Conservation (phyloP, 2,888 invertebrate species). For the Tortrix viridana region DNA sequence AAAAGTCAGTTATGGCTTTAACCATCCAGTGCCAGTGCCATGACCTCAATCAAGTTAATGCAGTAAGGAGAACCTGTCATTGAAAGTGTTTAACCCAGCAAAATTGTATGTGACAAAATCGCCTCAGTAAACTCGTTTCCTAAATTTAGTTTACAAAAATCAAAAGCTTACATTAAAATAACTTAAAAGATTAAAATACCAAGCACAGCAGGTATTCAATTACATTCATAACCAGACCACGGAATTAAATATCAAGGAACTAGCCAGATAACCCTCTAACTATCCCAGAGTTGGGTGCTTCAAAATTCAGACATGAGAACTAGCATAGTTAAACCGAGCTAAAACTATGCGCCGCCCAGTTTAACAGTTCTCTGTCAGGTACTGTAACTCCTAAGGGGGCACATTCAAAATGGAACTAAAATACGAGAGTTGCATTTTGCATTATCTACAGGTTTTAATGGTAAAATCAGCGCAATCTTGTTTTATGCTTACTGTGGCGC, state of each 20-base stretch:
- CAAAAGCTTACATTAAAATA: no score
- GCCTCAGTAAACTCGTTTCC: no score
- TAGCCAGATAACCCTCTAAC: slow-evolving; percentile 19
- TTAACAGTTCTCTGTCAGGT: slow-evolving; percentile 48
- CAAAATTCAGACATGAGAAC: slow-evolving; percentile 50
- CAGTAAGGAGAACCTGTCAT: no score
- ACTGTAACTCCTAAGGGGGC: slow-evolving; percentile 44
- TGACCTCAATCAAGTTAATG: no score
- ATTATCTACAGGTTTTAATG: neutral
- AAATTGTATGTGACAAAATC: no score
- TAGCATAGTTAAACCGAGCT: slow-evolving; percentile 49
- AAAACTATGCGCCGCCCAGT: slow-evolving; percentile 51
- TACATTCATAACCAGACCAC: slow-evolving; percentile 1
- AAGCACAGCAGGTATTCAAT: neutral
- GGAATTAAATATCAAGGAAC: slow-evolving; percentile 1
- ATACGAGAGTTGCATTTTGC: neutral
- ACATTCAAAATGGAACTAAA: slow-evolving; percentile 8
- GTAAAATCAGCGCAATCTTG: neutral
- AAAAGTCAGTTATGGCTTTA: no score
- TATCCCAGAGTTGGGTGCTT: slow-evolving; percentile 47
- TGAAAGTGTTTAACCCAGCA: no score
- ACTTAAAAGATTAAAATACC: neutral
- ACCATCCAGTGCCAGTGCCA: no score
- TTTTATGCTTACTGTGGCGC: no score
- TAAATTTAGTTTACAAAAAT: no score